Evolutionary conservation across 1,140 invertebrate genomes (phyloP).

Genomic region (Lepidurus couesii): DNA sequence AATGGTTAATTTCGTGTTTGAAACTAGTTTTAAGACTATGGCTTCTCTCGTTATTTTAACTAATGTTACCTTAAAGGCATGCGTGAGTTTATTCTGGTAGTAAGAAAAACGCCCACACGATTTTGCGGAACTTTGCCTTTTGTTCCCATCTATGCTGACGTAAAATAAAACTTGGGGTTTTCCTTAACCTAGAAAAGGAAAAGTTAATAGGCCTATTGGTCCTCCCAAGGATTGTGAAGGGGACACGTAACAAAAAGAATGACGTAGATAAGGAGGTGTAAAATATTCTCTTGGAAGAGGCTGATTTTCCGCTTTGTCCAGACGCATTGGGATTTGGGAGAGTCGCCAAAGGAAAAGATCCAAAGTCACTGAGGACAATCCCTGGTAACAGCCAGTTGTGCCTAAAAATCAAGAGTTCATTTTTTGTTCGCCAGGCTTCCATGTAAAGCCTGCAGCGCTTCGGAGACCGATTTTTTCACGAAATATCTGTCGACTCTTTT

Average conservation of each 20-base stretch:
- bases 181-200: not conserved
- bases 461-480: not conserved
- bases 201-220: slow-evolving; percentile 19
- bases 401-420: not conserved
- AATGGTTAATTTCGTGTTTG: no score
- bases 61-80: no score
- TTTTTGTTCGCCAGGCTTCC: not conserved
- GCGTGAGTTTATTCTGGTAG: no score
- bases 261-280: not conserved
- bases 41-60: no score
- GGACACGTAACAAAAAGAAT: slow-evolving; percentile 1
- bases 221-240: not conserved
- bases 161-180: not conserved
- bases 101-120: no score
- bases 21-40: no score
- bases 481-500: slow-evolving; percentile 6
- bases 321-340: slow-evolving; percentile 17
- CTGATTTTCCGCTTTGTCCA: not conserved
- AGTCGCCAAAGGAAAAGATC: not conserved
- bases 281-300: slow-evolving; percentile 1
- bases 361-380: not conserved
- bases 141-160: not conserved
- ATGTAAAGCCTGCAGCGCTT: not conserved
- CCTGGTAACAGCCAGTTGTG: not conserved
- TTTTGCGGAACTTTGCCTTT: no score